phyloP scores from a whole-genome alignment of 2,888 invertebrate species.

The Mallateleia sp. region DNA sequence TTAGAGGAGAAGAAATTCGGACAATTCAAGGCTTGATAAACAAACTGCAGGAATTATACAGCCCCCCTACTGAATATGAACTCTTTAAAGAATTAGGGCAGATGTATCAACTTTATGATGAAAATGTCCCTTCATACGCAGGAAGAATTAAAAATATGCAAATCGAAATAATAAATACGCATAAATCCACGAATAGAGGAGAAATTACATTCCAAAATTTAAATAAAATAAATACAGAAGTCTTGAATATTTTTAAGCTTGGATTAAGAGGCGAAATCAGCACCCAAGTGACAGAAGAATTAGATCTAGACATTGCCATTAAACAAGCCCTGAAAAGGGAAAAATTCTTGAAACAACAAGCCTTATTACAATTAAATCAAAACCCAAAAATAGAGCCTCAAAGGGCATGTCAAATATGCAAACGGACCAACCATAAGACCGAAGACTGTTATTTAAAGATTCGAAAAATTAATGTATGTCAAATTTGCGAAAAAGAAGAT shows the following conservation, averaged over 20 bases:
- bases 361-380: background rate
- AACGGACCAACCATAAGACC: background rate
- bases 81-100: background rate
- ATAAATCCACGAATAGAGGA: background rate
- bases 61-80: constrained; percentile 7
- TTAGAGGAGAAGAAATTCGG: too few relatives aligned
- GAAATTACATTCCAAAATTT: background rate
- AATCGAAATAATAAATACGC: background rate
- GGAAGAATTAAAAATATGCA: background rate
- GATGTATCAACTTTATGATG: constrained; percentile 22
- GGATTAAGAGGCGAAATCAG: constrained; percentile 24
- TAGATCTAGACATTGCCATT: background rate
- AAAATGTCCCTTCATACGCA: constrained; percentile 1
- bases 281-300: background rate
- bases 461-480: background rate
- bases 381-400: too few relatives aligned
- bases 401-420: background rate
- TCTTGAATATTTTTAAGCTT: background rate
- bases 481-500: background rate
- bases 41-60: constrained; percentile 4
- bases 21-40: background rate
- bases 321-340: background rate
- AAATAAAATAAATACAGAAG: background rate
- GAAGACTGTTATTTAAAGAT: background rate
- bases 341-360: background rate